These are phyloP conservation scores for Platichthys flesus DNA, from an alignment of 2,113 vertebrate genomes.

Conservation along the genomic window DNA sequence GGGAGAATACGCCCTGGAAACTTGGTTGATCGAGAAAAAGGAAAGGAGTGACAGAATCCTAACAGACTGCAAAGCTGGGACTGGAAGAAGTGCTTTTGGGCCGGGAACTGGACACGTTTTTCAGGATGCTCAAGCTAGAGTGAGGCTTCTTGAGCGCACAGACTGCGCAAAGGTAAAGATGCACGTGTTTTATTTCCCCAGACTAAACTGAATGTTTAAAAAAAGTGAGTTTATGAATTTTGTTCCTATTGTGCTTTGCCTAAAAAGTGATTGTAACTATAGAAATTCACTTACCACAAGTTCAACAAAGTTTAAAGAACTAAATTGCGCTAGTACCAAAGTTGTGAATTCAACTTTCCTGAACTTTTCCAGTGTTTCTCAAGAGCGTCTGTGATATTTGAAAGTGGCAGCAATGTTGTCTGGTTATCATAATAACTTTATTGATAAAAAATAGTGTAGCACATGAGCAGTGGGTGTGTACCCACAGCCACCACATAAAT, in stretches of 20 bases:
- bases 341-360: slow-evolving; percentile 14
- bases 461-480: slow-evolving; percentile 79
- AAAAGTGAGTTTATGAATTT: slow-evolving; percentile 2
- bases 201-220: neutral
- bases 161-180: slow-evolving; percentile 78
- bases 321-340: slow-evolving; percentile 7
- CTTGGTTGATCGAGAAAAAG: slow-evolving; percentile 65
- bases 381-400: neutral
- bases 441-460: slow-evolving; percentile 18
- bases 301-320: slow-evolving; percentile 20
- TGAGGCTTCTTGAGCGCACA: slow-evolving; percentile 75
- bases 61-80: slow-evolving; percentile 61
- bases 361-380: slow-evolving; percentile 3
- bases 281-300: neutral
- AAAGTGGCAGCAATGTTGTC: neutral
- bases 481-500: slow-evolving; percentile 62
- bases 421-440: neutral
- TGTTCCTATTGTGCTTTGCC: neutral
- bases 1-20: slow-evolving; percentile 78
- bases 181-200: slow-evolving; percentile 1
- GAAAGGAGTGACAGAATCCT: slow-evolving; percentile 67
- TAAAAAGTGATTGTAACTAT: neutral
- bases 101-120: slow-evolving; percentile 70
- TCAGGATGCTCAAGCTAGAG: slow-evolving; percentile 81
- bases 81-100: slow-evolving; percentile 68